These are phyloP conservation scores for Sericinus montela DNA, from an alignment of 2,888 invertebrate species.

Conservation along the genomic window DNA sequence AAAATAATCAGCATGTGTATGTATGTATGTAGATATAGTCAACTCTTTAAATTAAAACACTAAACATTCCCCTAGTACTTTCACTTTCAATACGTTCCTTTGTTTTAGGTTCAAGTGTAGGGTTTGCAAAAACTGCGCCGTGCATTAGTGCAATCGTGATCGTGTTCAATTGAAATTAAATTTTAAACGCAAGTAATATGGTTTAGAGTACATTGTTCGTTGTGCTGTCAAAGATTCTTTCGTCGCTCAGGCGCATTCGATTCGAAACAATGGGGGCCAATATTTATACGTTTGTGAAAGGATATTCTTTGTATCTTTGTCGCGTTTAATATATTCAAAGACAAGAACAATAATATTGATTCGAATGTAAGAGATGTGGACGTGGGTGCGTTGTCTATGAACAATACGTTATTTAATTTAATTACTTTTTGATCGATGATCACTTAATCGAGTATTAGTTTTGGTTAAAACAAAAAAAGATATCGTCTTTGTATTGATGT, in stretches of 20 bases:
- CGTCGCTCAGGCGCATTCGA: constrained; percentile 13
- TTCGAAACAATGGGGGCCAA: constrained; percentile 5
- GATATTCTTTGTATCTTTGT: background rate
- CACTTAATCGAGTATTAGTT: no score
- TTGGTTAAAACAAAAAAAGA: no score
- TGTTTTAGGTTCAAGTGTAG: constrained; percentile 62
- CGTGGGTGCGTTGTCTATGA: no score
- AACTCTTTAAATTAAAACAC: no score
- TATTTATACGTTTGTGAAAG: background rate
- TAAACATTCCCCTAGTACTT: constrained; percentile 29
- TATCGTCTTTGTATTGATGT: no score
- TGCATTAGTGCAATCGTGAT: constrained; percentile 18
- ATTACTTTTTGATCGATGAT: no score
- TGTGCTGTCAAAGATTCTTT: constrained; percentile 3
- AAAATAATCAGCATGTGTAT: no score
- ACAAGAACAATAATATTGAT: no score
- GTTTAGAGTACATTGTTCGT: background rate
- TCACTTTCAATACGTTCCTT: constrained; percentile 50
- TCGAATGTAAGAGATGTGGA: no score
- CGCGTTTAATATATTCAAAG: no score
- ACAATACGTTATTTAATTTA: no score
- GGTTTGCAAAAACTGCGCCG: constrained; percentile 26
- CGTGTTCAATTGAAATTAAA: background rate
- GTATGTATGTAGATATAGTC: no score
- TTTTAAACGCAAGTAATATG: background rate